Conservation (phyloP, 2,797 vertebrate species). For the Mycteria americana region DNA sequence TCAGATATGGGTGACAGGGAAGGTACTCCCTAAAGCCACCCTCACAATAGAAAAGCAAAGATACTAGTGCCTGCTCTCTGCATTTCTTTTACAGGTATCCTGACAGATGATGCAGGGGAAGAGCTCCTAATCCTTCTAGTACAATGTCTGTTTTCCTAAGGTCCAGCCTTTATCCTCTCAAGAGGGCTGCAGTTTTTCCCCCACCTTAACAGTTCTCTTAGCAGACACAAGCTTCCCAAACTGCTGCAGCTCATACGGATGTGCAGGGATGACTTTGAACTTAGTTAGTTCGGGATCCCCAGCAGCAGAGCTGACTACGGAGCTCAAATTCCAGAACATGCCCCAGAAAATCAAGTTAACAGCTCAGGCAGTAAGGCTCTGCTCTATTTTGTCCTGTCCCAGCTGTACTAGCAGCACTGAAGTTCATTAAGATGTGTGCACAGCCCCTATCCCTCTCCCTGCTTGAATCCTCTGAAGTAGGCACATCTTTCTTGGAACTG, state of each 20-base stretch:
- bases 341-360: neutral
- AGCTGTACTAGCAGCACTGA: neutral
- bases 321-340: neutral
- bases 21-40: neutral
- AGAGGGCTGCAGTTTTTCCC: neutral
- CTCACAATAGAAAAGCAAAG: neutral
- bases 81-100: neutral
- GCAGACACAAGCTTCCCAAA: neutral
- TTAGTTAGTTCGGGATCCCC: neutral
- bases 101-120: neutral
- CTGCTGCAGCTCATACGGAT: fast-evolving
- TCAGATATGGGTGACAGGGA: neutral
- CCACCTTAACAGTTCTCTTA: neutral
- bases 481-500: neutral
- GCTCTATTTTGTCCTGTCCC: neutral
- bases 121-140: neutral
- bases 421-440: neutral
- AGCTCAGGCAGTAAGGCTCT: neutral
- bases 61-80: too few relatives aligned
- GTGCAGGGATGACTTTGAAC: neutral
- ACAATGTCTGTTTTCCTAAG: neutral
- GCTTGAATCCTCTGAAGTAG: neutral
- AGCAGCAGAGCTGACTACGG: neutral
- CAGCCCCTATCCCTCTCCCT: neutral
- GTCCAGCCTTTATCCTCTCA: neutral